These are phyloP conservation scores for Tachuris rubrigastra DNA, from an alignment of 2,113 vertebrate species.

Conservation along the genomic window DNA sequence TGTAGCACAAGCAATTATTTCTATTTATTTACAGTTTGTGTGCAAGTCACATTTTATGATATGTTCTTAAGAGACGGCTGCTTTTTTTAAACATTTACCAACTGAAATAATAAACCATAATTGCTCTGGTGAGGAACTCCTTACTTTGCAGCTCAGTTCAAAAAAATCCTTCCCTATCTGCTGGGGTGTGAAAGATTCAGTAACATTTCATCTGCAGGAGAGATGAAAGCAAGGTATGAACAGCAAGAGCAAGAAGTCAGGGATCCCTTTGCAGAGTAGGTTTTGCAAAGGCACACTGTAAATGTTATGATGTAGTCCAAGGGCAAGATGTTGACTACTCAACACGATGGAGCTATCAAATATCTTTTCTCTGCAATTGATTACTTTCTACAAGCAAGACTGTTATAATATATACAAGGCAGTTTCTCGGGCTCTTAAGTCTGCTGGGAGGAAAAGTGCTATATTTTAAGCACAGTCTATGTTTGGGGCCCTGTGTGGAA, in stretches of 20 bases:
- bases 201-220: neutral
- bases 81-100: constrained; percentile 26
- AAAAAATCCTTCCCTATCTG: neutral
- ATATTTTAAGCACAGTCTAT: neutral
- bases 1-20: constrained; percentile 1
- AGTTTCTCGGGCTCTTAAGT: neutral
- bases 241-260: neutral
- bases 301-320: neutral
- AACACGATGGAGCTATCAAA: neutral
- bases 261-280: neutral
- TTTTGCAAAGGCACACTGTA: neutral
- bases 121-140: neutral
- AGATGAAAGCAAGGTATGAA: neutral
- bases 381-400: neutral
- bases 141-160: neutral
- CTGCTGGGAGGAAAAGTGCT: fast-evolving
- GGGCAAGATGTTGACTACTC: neutral
- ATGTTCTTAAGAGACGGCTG: neutral
- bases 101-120: constrained; percentile 29
- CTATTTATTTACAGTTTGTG: constrained; percentile 26
- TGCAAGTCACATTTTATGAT: neutral
- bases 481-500: neutral
- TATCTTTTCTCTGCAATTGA: neutral
- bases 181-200: neutral
- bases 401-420: neutral